phyloP scores from a whole-genome alignment of 2,888 invertebrate genomes.

The Amiota communis region DNA sequence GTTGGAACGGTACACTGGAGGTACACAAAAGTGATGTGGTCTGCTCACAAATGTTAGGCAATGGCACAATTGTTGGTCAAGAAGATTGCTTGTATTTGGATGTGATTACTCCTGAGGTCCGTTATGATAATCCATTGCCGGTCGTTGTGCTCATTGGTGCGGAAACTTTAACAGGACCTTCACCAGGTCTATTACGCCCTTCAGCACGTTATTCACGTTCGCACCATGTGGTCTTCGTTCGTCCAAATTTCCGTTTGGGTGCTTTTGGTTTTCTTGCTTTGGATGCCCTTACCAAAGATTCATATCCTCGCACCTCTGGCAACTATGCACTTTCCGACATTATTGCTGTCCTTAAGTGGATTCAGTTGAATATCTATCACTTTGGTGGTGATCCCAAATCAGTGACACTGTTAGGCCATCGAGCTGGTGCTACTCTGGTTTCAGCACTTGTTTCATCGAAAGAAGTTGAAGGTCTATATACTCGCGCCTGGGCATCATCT shows the following conservation, averaged over 20 bases:
- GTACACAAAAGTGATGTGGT: slow-evolving; percentile 80
- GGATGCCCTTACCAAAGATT: slow-evolving; percentile 79
- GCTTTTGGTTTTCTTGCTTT: slow-evolving; percentile 87
- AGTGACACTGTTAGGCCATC: slow-evolving; percentile 88
- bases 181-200: slow-evolving; percentile 82
- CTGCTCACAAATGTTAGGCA: slow-evolving; percentile 82
- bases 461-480: slow-evolving; percentile 80
- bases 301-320: slow-evolving; percentile 84
- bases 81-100: slow-evolving; percentile 90
- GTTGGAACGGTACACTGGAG: slow-evolving; percentile 84
- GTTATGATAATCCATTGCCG: slow-evolving; percentile 85
- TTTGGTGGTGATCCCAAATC: slow-evolving; percentile 87
- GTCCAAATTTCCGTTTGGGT: slow-evolving; percentile 88
- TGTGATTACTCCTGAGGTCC: slow-evolving; percentile 85
- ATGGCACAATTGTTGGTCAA: slow-evolving; percentile 79
- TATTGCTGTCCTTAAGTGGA: slow-evolving; percentile 84
- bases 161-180: slow-evolving; percentile 84
- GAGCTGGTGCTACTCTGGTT: slow-evolving; percentile 88
- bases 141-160: slow-evolving; percentile 89
- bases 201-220: slow-evolving; percentile 84
- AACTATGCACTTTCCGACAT: slow-evolving; percentile 91
- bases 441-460: slow-evolving; percentile 80
- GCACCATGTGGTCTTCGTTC: slow-evolving; percentile 87
- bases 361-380: slow-evolving; percentile 85
- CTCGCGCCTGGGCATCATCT: slow-evolving; percentile 86